Evolutionary conservation across 1,140 invertebrate species (phyloP).

Genomic region (Micrasema minimum): DNA sequence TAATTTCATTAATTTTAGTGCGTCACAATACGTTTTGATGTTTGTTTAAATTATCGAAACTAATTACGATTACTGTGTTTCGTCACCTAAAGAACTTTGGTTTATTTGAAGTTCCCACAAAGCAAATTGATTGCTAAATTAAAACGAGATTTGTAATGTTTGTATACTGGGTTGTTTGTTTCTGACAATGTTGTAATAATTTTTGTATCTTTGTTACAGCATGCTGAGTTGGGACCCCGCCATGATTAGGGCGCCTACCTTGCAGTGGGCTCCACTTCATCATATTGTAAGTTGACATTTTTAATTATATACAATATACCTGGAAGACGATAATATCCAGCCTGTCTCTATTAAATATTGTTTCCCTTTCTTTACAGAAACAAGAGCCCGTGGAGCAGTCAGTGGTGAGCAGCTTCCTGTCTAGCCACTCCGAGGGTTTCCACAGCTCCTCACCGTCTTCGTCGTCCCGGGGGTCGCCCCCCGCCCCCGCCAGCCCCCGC

Average conservation of each 20-base stretch:
- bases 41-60: too few relatives aligned
- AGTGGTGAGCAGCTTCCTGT: slow-evolving; percentile 44
- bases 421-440: slow-evolving; percentile 63
- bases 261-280: slow-evolving; percentile 47
- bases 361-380: slow-evolving; percentile 57
- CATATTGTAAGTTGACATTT: slow-evolving; percentile 47
- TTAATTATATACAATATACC: neutral
- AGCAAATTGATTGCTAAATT: too few relatives aligned
- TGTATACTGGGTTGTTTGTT: too few relatives aligned
- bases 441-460: slow-evolving; percentile 65
- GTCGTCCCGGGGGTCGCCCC: slow-evolving; percentile 64
- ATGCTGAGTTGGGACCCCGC: slow-evolving; percentile 62
- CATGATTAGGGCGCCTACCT: slow-evolving; percentile 47
- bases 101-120: too few relatives aligned
- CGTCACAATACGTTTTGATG: too few relatives aligned
- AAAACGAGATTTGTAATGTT: too few relatives aligned
- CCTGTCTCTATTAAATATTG: neutral
- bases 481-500: slow-evolving; percentile 59
- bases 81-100: too few relatives aligned
- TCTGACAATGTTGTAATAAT: too few relatives aligned
- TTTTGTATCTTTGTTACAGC: slow-evolving; percentile 49
- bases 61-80: too few relatives aligned
- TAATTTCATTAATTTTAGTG: too few relatives aligned
- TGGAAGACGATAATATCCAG: neutral
- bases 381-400: slow-evolving; percentile 57